Conservation (phyloP, 1,140 invertebrate species). For the Trichogramma pretiosum region DNA sequence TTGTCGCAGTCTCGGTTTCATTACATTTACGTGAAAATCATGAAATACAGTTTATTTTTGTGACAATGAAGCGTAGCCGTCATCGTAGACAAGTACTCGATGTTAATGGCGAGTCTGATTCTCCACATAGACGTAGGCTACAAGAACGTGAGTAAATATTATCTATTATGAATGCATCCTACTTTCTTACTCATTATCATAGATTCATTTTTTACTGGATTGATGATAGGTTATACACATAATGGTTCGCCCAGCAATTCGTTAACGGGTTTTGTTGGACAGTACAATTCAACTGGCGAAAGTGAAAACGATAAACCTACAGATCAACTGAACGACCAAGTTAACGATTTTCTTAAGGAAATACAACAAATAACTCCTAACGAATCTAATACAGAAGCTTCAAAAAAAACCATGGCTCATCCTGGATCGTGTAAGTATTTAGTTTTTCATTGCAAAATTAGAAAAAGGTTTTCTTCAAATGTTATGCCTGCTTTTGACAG, state of each 20-base stretch:
- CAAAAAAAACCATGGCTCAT: neutral
- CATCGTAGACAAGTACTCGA: slow-evolving; percentile 34
- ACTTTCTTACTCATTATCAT: neutral
- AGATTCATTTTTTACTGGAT: too few relatives aligned
- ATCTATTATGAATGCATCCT: neutral
- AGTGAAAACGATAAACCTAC: slow-evolving; percentile 33
- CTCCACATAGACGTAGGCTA: slow-evolving; percentile 27
- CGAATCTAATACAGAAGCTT: slow-evolving; percentile 16
- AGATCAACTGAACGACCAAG: slow-evolving; percentile 39
- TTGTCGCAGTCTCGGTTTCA: too few relatives aligned
- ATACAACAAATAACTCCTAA: slow-evolving; percentile 38
- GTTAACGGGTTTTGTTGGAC: slow-evolving; percentile 38
- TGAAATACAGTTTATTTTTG: slow-evolving; percentile 4
- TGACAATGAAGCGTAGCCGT: slow-evolving; percentile 16
- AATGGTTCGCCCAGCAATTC: slow-evolving; percentile 32
- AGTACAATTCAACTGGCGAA: slow-evolving; percentile 44
- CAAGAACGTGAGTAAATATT: slow-evolving; percentile 21
- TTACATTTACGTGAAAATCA: too few relatives aligned
- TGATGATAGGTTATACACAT: slow-evolving; percentile 37
- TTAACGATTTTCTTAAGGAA: slow-evolving; percentile 46
- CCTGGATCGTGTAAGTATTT: slow-evolving; percentile 7
- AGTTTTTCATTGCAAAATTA: slow-evolving; percentile 3
- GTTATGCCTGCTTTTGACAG: slow-evolving; percentile 24
- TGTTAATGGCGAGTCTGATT: slow-evolving; percentile 30
- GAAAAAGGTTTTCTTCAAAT: too few relatives aligned